Evolutionary conservation across 2,888 invertebrate species (phyloP), one percentile per base, ranked within the genome.

Genomic region (Rhimphoctona megacephalus): DNA sequence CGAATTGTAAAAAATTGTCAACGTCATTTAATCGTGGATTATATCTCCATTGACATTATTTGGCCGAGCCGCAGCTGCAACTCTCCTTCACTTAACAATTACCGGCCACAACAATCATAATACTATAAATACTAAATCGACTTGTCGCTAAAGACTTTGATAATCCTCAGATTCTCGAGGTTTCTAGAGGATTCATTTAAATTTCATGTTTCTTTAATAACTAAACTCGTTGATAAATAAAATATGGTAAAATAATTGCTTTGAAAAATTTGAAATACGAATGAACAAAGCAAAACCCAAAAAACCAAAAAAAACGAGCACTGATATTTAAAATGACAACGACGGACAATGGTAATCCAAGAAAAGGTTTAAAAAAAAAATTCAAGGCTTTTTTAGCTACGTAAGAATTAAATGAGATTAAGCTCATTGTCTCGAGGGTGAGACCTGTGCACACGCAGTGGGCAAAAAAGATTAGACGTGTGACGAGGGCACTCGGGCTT

Each of bases 331-430:
- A 54, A 85, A 77, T 52, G 43, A 52, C 67, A 73, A 70, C 14
- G 30, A 67, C n/a, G 49, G 9, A 67, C 36, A 66, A 77, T 67
- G 72, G 69, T 73, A 82, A 85, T 85, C 61, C 43, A 81, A 66
- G 64, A 52, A 54, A 81, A 52, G 78, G 73, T 67, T 74, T 17
- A 22, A 5, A 25, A 30, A 61, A 61, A 61, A 61, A 39, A 14
- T 78, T 69, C 30, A 67, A 61, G 54, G 64, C 52, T 85, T 78
- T 78, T 72, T 43, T 82, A 49, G 64, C 85, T 49, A 73, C 57
- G 73, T 85, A 85, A 82, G 82, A 82, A 85, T 82, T 78, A 85
- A 85, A 85, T 85, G 82, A 85, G 82, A 79, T 79, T 82, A 85
- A 78, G 25, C 79, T 74, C 81, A 67, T 72, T 85, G 82, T 82